phyloP scores from a whole-genome alignment of 2,113 vertebrate genomes.

The Gobiocypris rarus region DNA sequence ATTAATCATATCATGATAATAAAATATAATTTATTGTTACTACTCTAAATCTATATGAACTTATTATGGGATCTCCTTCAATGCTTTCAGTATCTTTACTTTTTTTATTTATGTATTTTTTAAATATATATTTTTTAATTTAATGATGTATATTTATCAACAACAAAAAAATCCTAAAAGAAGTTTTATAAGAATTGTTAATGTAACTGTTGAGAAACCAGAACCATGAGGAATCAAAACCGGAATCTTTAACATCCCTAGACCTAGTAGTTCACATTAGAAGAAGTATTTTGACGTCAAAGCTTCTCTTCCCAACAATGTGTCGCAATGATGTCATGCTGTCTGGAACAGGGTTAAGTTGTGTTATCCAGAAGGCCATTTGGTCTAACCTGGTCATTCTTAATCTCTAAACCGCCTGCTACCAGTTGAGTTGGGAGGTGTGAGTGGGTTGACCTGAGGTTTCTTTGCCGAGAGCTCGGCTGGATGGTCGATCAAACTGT shows the following conservation, averaged over 20 bases:
- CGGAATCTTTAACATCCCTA: not conserved
- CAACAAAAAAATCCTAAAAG: too few species aligned
- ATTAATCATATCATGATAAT: too few species aligned
- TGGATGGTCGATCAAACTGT: constrained; percentile 69
- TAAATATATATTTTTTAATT: too few species aligned
- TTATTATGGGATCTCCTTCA: too few species aligned
- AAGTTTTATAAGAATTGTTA: not conserved
- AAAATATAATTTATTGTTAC: too few species aligned
- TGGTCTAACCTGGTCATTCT: constrained; percentile 10
- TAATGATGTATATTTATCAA: too few species aligned
- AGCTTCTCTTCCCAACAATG: not conserved
- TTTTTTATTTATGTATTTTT: too few species aligned
- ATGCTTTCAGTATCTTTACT: too few species aligned
- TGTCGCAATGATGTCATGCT: not conserved
- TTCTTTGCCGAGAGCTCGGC: constrained; percentile 59
- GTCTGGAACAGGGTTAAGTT: constrained; percentile 19
- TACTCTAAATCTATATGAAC: too few species aligned
- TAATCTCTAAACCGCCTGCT: not conserved
- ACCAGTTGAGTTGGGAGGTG: not conserved
- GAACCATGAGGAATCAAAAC: not conserved
- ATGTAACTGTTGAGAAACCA: not conserved
- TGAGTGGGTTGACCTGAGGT: constrained; percentile 57
- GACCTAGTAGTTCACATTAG: not conserved
- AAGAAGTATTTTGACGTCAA: not conserved
- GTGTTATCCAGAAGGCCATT: not conserved